These are phyloP conservation scores for Aleiodes sp. DNA, from an alignment of 1,140 invertebrate genomes.

Conservation along the genomic window DNA sequence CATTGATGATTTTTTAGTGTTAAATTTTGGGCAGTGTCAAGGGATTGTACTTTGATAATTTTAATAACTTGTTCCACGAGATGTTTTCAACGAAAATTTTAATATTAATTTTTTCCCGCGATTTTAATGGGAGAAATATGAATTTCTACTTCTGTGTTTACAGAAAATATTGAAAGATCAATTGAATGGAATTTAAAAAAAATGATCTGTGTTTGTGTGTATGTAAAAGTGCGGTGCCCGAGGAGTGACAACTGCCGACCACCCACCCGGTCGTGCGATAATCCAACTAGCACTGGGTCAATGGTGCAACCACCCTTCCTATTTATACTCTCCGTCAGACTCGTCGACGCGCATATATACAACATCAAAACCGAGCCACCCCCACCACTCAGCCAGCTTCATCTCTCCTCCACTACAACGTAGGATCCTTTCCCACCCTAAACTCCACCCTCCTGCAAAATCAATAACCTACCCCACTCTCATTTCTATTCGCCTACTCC, in stretches of 20 bases:
- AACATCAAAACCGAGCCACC: conserved; percentile 54
- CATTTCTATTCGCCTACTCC: conserved; percentile 39
- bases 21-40: too few relatives aligned
- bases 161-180: too few relatives aligned
- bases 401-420: neutral
- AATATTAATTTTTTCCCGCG: too few relatives aligned
- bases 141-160: too few relatives aligned
- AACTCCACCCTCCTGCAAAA: conserved; percentile 44
- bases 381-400: conserved; percentile 48
- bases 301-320: conserved; percentile 64
- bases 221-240: conserved; percentile 17
- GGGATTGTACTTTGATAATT: too few relatives aligned
- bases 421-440: conserved; percentile 15
- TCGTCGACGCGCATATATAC: conserved; percentile 42
- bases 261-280: conserved; percentile 55
- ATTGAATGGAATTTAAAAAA: neutral
- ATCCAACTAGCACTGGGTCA: conserved; percentile 62
- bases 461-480: conserved; percentile 59
- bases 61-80: too few relatives aligned
- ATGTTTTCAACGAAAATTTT: too few relatives aligned
- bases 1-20: too few relatives aligned
- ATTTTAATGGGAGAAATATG: too few relatives aligned
- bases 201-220: neutral
- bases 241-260: conserved; percentile 33
- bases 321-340: conserved; percentile 58